Conservation (phyloP, 2,797 vertebrate species). For the Momotus momota region DNA sequence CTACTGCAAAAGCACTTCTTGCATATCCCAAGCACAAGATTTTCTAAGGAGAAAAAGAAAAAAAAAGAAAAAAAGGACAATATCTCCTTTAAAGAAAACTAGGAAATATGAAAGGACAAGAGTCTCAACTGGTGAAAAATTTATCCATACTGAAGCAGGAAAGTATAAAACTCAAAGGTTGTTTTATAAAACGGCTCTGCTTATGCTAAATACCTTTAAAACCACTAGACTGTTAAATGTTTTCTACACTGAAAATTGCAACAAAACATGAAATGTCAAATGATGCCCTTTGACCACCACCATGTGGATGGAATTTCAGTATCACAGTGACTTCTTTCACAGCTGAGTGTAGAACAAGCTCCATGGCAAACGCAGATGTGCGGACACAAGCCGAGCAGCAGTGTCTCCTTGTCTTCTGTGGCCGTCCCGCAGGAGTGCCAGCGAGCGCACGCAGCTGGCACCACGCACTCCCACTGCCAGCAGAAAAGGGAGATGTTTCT, state of each 20-base stretch:
- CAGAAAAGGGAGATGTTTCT: neutral
- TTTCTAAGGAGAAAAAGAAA: neutral
- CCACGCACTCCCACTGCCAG: neutral
- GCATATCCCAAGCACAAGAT: neutral
- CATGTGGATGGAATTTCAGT: neutral
- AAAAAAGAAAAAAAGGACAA: neutral
- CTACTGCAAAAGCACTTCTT: neutral
- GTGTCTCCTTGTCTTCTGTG: neutral
- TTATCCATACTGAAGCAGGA: neutral
- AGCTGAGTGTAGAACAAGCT: neutral
- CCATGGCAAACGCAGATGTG: fast-evolving
- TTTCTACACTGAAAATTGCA: neutral
- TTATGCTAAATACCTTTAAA: neutral
- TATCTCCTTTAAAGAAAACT: neutral
- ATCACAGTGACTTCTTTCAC: neutral
- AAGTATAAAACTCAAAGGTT: neutral
- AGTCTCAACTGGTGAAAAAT: neutral
- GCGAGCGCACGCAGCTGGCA: neutral
- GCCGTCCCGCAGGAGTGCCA: neutral
- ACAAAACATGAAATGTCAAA: neutral
- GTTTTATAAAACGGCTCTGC: neutral
- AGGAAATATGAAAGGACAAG: neutral
- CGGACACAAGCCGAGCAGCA: neutral
- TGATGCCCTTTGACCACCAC: neutral
- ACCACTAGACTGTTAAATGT: neutral